Conservation (phyloP, 2,888 invertebrate species). For the Heliconius sara region DNA sequence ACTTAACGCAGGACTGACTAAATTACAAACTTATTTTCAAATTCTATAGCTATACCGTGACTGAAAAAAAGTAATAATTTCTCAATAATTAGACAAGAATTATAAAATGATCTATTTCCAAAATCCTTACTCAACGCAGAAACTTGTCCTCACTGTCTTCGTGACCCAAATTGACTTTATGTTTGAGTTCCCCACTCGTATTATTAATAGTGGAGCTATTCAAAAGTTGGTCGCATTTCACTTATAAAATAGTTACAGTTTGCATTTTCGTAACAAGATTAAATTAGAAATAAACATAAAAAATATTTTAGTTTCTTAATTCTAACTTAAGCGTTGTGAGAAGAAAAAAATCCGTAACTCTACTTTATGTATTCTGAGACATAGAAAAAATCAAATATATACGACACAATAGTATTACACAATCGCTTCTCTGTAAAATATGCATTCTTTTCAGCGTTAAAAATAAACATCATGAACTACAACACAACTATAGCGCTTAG, state of each 20-base stretch:
- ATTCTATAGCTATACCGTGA: too few species aligned
- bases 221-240: constrained; percentile 10
- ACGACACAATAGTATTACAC: too few species aligned
- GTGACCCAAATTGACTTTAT: constrained; percentile 56
- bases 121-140: constrained; percentile 8
- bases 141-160: constrained; percentile 1
- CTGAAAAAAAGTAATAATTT: neutral
- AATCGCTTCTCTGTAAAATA: too few species aligned
- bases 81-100: neutral
- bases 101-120: neutral
- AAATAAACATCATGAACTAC: too few species aligned
- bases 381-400: too few species aligned
- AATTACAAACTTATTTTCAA: too few species aligned
- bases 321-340: neutral
- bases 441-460: too few species aligned
- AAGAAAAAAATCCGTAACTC: too few species aligned
- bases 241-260: constrained; percentile 25
- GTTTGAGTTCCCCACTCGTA: constrained; percentile 53
- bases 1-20: too few species aligned
- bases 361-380: too few species aligned
- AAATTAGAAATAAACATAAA: neutral
- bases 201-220: constrained; percentile 58
- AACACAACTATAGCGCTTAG: too few species aligned
- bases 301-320: neutral
- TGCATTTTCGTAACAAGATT: neutral